Percentiles rank a stretch among this genome's conserved stretches.
phyloP scores from a whole-genome alignment of 2,888 invertebrate species.

The Pyralis farinalis region DNA sequence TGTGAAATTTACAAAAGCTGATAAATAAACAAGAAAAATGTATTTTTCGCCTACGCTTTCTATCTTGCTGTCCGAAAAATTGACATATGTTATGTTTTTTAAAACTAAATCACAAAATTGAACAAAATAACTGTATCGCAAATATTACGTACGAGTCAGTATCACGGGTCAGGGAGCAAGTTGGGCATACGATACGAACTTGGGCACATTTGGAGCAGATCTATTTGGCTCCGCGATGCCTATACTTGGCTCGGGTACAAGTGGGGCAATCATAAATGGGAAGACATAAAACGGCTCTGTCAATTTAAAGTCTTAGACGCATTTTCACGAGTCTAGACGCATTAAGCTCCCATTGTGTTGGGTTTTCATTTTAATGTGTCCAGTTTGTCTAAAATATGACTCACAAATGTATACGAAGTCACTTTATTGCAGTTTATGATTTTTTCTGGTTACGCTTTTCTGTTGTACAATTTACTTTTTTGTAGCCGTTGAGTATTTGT shows the following conservation, averaged over 20 bases:
- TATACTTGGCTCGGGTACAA: slow-evolving; percentile 56
- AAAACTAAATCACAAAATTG: too few species aligned
- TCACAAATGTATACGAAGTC: slow-evolving; percentile 4
- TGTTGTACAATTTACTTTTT: neutral
- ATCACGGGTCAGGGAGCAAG: slow-evolving; percentile 14
- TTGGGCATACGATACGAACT: slow-evolving; percentile 11
- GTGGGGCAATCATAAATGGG: slow-evolving; percentile 59
- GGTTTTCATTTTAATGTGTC: slow-evolving; percentile 15
- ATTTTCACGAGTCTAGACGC: slow-evolving; percentile 51
- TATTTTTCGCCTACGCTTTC: too few species aligned
- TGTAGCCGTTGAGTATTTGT: neutral
- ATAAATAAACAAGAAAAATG: too few species aligned
- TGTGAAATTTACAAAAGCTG: too few species aligned
- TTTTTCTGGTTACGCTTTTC: neutral
- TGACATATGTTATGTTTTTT: too few species aligned
- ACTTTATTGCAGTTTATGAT: slow-evolving; percentile 10
- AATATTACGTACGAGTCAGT: too few species aligned
- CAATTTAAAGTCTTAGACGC: slow-evolving; percentile 45
- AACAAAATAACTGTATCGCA: too few species aligned
- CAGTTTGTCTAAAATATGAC: slow-evolving; percentile 7
- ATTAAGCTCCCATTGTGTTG: slow-evolving; percentile 32
- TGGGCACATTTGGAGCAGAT: slow-evolving; percentile 28
- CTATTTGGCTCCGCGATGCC: slow-evolving; percentile 35
- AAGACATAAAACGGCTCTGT: slow-evolving; percentile 45
- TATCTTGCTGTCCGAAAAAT: too few species aligned